These are phyloP conservation scores for Mus caroli DNA, from an alignment of 2,797 vertebrate species.

Conservation along the genomic window DNA sequence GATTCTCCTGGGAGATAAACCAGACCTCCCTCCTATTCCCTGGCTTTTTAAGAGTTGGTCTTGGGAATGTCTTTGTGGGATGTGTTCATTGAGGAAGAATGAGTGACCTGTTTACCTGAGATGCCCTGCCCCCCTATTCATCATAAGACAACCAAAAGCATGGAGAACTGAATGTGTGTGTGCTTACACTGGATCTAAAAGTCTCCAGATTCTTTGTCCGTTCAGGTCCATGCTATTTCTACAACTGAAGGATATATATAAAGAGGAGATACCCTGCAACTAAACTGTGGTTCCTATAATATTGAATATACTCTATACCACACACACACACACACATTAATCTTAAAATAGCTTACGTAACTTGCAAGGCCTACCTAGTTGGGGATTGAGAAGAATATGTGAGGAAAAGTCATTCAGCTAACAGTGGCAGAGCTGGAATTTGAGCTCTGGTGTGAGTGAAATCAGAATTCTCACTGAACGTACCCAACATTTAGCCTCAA, in stretches of 20 bases:
- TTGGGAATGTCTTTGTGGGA: constrained; percentile 50
- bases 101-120: constrained; percentile 68
- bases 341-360: neutral
- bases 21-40: constrained; percentile 26
- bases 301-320: neutral
- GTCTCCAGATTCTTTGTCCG: neutral
- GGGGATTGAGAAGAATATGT: constrained; percentile 1
- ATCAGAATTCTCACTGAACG: neutral
- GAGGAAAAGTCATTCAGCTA: neutral
- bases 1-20: constrained; percentile 53
- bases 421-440: neutral
- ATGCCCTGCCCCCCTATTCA: neutral
- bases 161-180: neutral
- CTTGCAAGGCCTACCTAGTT: neutral
- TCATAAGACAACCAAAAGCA: neutral
- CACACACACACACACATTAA: neutral
- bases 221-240: neutral
- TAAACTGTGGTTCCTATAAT: constrained; percentile 26
- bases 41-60: neutral
- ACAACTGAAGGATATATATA: neutral
- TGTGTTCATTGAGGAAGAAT: constrained; percentile 55
- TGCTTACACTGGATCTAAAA: neutral
- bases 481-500: neutral
- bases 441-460: neutral
- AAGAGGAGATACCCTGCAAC: neutral